Evolutionary conservation across 2,113 vertebrate genomes (phyloP), one percentile per base, ranked within the genome.

Genomic region (Genyomyrus donnyi): DNA sequence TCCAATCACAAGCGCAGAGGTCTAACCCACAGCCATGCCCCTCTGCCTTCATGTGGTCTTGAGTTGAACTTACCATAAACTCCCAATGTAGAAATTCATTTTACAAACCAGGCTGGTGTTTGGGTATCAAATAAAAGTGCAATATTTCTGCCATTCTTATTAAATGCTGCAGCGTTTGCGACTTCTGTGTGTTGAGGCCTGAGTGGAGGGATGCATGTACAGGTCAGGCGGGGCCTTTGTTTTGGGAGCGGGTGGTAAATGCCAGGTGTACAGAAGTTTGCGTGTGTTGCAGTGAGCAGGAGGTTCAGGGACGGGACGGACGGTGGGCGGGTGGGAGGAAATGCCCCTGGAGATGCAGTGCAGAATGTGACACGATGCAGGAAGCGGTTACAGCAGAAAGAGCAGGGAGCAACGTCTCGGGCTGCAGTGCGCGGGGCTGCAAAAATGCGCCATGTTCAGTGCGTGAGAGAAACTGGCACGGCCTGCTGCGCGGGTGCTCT

Each of bases 381-480:
- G 90, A 92, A 89, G 88, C 62, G 90, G 91, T 92, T 90, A 88
- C 53, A 45, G 50, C n/a, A n/a, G 89, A 74, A 91, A 91, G 90
- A 85, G 49, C 35, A 45, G 53, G 53, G n/a, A 58, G 89, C 46
- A 8, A 9, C 48, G 21, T 24, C 84, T 62, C 1, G 84, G 9
- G 39, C 53, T 87, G 84, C 89, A 70, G 3, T 5, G 21, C 35
- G 7, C 27, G 3, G 56, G 10, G 24, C 85, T 21, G 52, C 83
- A 85, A n/a, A 70, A 21, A 85, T n/a, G 45, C 42, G 8, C 2
- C 83, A 0, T 48, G 15, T 84, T 48, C 9, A 48, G 80, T 46
- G 42, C 83, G n/a, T 46, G 21, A 85, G 45, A 0, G 19, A 4
- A 21, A 85, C 15, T 46, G 39, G 45, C 45, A 8, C 10, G 3